Evolutionary conservation across 2,888 invertebrate species (phyloP).

Genomic region (Cheilosia grossa): DNA sequence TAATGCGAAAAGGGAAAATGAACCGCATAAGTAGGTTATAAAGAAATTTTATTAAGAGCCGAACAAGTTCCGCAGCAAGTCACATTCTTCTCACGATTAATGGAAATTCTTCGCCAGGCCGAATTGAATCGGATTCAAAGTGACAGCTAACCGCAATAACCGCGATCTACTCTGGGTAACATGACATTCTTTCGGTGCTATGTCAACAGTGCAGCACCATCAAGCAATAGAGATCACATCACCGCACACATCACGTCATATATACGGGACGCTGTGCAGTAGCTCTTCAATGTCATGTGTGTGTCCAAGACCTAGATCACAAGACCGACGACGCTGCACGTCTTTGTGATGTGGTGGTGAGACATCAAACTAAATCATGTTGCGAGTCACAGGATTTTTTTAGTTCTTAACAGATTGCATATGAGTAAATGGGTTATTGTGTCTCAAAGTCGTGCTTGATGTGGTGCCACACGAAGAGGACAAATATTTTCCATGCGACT

Average conservation of each 20-base stretch:
- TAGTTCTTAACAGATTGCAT: slow-evolving; percentile 42
- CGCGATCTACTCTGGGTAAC: slow-evolving; percentile 15
- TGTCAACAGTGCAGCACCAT: slow-evolving; percentile 30
- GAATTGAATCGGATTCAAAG: slow-evolving; percentile 43
- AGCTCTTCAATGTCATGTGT: slow-evolving; percentile 70
- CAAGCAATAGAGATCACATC: slow-evolving; percentile 66
- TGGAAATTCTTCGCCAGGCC: slow-evolving; percentile 31
- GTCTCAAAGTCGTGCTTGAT: slow-evolving; percentile 42
- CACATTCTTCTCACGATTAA: slow-evolving; percentile 46
- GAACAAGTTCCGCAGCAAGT: not conserved
- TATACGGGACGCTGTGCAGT: slow-evolving; percentile 41
- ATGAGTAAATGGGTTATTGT: slow-evolving; percentile 2
- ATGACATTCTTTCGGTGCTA: slow-evolving; percentile 52
- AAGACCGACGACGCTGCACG: slow-evolving; percentile 45
- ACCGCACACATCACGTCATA: slow-evolving; percentile 51
- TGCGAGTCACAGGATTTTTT: slow-evolving; percentile 40
- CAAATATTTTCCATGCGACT: slow-evolving; percentile 30
- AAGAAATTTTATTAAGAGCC: slow-evolving; percentile 23
- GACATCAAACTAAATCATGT: slow-evolving; percentile 62
- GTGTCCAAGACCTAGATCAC: slow-evolving; percentile 71
- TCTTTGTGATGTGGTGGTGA: slow-evolving; percentile 51
- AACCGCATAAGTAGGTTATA: not conserved
- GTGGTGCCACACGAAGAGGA: slow-evolving; percentile 42
- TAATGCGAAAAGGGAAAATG: not conserved
- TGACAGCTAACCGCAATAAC: slow-evolving; percentile 46